Evolutionary conservation across 2,888 invertebrate genomes (phyloP), one percentile per base, ranked within the genome.

Genomic region (Druceiella hillmani): DNA sequence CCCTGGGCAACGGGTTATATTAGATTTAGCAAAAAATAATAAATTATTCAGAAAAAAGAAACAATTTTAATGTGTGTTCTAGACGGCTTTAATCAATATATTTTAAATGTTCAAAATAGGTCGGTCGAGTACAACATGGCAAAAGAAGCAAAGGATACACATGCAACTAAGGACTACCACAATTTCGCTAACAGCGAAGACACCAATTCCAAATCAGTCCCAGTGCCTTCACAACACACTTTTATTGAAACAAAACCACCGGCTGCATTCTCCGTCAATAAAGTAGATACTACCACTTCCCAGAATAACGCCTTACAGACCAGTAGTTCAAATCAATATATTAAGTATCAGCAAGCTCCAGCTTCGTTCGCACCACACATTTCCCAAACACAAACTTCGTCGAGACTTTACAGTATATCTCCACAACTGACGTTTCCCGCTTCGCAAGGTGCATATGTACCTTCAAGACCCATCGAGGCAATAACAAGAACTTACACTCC

Each of bases 341-440:
- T n/a, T n/a, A n/a, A n/a, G n/a, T n/a, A n/a, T n/a, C n/a, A n/a
- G 17, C 62, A 62, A 51, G 48, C 49, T 38, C 57, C 62, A n/a
- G 49, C 58, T n/a, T n/a, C n/a, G n/a, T n/a, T n/a, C n/a, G n/a
- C n/a, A n/a, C n/a, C n/a, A n/a, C n/a, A n/a, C n/a, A n/a, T n/a
- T n/a, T n/a, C n/a, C 44, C 62, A 62, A 49, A 53, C 58, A 42
- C 60, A 60, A 54, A 44, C 45, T 42, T 13, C n/a, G n/a, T n/a
- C 15, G 16, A 67, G 63, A 54, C 44, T 49, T 26, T 65, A 58
- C 51, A 27, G n/a, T n/a, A 66, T 70, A 52, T 55, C 65, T 38
- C 70, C 70, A 24, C 68, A 70, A 61, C 59, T 70, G 47, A 70
- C 69, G 48, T 70, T 70, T 56, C 45, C 66, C 46, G 70, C 70